phyloP scores from a whole-genome alignment of 2,797 vertebrate species.

The Peromyscus melanophrys region DNA sequence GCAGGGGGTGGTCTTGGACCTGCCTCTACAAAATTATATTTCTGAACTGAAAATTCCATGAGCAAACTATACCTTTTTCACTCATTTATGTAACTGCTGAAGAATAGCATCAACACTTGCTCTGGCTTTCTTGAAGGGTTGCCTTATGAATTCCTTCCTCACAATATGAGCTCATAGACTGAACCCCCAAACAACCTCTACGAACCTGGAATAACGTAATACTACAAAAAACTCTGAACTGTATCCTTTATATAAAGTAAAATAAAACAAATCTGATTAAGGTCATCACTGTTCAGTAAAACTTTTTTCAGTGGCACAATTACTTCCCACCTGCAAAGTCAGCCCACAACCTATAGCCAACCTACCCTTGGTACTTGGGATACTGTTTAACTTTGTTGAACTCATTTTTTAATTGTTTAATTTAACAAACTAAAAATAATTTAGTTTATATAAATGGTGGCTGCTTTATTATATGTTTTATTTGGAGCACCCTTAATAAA shows the following conservation, averaged over 20 bases:
- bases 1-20: no score
- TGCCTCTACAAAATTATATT: no score
- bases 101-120: neutral
- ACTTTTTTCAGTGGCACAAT: neutral
- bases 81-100: neutral
- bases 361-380: neutral
- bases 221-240: neutral
- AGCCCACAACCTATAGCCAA: neutral
- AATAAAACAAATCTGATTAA: neutral
- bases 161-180: neutral
- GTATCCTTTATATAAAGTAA: neutral
- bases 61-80: neutral
- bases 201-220: neutral
- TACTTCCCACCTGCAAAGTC: neutral
- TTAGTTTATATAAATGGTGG: neutral
- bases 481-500: neutral
- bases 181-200: neutral
- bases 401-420: neutral
- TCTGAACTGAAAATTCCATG: neutral
- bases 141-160: neutral
- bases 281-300: neutral
- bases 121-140: neutral
- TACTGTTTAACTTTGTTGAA: neutral
- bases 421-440: constrained; percentile 5
- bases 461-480: neutral